These are phyloP conservation scores for Meteorus sp. DNA, from an alignment of 1,140 invertebrate species.

Conservation along the genomic window DNA sequence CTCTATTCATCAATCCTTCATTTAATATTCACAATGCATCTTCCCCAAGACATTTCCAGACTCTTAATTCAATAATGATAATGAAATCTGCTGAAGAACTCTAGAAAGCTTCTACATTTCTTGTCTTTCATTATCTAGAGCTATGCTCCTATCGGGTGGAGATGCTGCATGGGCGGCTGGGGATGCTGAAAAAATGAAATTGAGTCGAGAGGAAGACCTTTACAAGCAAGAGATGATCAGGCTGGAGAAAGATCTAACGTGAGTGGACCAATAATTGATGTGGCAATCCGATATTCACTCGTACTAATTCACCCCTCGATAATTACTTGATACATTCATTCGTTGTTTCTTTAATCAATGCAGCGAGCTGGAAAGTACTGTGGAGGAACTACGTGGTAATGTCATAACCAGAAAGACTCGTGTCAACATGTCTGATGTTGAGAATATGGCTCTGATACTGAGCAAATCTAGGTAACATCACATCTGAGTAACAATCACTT, in stretches of 20 bases:
- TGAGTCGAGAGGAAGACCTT: slow-evolving; percentile 78
- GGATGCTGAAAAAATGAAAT: slow-evolving; percentile 67
- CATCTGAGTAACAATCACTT: neutral
- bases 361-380: slow-evolving; percentile 89
- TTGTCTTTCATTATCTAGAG: slow-evolving; percentile 50
- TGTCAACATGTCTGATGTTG: slow-evolving; percentile 95
- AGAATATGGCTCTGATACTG: slow-evolving; percentile 91
- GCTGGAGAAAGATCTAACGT: slow-evolving; percentile 88
- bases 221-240: slow-evolving; percentile 90
- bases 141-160: slow-evolving; percentile 67
- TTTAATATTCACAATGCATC: slow-evolving; percentile 8
- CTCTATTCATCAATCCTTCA: neutral
- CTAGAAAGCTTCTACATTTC: neutral
- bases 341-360: slow-evolving; percentile 20
- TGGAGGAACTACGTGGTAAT: slow-evolving; percentile 91
- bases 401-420: slow-evolving; percentile 93
- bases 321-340: neutral
- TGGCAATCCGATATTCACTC: slow-evolving; percentile 1
- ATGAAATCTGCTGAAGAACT: neutral
- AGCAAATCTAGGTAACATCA: slow-evolving; percentile 74
- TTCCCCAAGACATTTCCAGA: no score
- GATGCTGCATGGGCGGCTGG: slow-evolving; percentile 63
- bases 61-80: neutral
- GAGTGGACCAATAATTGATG: slow-evolving; percentile 36
- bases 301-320: no score